Percentiles rank a stretch among this genome's conserved stretches.
Evolutionary conservation across 2,113 vertebrate species (phyloP).

Genomic region (Serilophus lunatus): DNA sequence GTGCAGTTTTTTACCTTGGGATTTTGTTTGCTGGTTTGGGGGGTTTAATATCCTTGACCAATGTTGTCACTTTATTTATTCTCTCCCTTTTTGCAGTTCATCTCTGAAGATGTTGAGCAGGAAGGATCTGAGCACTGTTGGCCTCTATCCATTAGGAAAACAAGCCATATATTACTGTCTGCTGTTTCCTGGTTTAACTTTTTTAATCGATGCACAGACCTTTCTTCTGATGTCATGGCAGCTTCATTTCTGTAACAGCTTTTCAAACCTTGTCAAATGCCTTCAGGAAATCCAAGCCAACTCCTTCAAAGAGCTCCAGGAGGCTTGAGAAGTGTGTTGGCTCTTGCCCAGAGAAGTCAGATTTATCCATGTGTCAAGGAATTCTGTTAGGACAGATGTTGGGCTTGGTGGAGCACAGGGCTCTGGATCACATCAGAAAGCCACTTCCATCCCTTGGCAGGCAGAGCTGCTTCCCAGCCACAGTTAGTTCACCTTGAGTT

Average conservation of each 20-base stretch:
- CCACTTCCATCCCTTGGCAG: background rate
- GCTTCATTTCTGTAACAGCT: background rate
- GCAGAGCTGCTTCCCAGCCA: background rate
- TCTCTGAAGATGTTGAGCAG: background rate
- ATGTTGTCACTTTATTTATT: background rate
- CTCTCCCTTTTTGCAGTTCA: background rate
- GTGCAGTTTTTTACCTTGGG: background rate
- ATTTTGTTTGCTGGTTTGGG: background rate
- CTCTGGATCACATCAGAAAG: conserved; percentile 38
- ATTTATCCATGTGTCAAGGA: background rate
- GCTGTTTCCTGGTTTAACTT: background rate
- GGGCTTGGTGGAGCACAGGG: background rate
- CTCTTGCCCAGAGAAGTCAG: background rate
- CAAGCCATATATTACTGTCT: background rate
- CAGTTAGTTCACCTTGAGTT: background rate
- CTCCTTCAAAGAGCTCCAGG: conserved; percentile 46
- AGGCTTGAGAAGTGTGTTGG: conserved; percentile 1
- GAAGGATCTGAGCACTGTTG: background rate
- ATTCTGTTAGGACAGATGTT: conserved; percentile 47
- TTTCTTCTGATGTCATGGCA: background rate
- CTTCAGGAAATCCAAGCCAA: background rate
- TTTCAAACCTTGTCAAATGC: background rate
- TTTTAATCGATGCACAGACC: background rate
- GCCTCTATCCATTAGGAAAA: background rate
- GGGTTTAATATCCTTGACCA: background rate